These are phyloP conservation scores for Eriocheir sinensis DNA, from an alignment of 1,140 invertebrate genomes.

Conservation along the genomic window DNA sequence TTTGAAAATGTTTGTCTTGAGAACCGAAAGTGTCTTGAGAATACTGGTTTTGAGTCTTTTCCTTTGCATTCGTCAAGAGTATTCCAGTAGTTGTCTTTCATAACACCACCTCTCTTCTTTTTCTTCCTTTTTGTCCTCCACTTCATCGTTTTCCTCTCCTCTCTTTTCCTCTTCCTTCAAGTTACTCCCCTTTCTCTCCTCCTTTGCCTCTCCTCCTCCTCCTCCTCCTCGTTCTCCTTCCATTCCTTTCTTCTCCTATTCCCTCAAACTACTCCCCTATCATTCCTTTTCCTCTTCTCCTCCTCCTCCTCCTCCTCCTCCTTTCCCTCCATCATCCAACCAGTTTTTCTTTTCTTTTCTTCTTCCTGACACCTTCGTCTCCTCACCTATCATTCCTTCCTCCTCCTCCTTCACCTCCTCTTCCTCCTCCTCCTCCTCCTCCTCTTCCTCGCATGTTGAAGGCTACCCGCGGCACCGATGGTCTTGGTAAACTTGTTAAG, in stretches of 20 bases:
- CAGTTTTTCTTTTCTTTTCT: neutral
- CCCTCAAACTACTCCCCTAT: neutral
- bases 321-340: neutral
- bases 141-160: neutral
- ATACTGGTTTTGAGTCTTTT: too few relatives aligned
- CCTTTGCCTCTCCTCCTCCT: neutral
- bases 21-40: too few relatives aligned
- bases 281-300: neutral
- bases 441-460: neutral
- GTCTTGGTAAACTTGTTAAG: slow-evolving; percentile 50
- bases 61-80: too few relatives aligned
- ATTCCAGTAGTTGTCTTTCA: neutral
- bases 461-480: neutral
- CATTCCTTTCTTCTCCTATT: neutral
- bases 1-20: too few relatives aligned
- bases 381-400: neutral
- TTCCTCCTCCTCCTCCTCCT: neutral
- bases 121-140: neutral
- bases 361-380: neutral
- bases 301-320: neutral
- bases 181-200: neutral
- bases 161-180: neutral
- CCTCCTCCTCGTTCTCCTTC: neutral
- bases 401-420: neutral
- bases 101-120: neutral